Evolutionary conservation across 2,113 vertebrate genomes (phyloP), one percentile per base, ranked within the genome.

Genomic region (Aepyceros melampus): DNA sequence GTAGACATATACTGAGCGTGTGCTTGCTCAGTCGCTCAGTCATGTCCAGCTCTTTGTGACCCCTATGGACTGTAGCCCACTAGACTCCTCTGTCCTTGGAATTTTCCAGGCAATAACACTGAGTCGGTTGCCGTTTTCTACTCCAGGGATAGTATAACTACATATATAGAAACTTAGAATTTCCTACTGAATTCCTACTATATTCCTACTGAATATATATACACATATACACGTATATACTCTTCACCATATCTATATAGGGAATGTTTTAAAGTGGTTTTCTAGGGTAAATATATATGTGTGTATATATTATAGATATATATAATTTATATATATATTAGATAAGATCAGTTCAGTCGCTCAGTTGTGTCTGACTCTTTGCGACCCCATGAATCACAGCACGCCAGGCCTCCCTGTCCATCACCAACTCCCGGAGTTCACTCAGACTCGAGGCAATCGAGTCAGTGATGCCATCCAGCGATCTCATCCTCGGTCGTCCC

Each of bases 231-330:
- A 9, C 43, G 5, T 40, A 62, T 29, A 84, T 89, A 23, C 21
- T 81, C 96, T 91, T 93, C 56, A 93, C 94, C 27, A 88, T 55
- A 19, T 31, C 31, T 93, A 88, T 21, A 81, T 12, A 60, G 21
- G 29, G 27, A 85, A 15, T 87, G 15, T 81, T 96, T 91, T 91
- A 84, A 87, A 87, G 12, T 74, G 40, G 25, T 85, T 90, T 93
- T 82, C 45, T 82, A 91, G 40, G 12, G 1, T 21, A 62, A 71
- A 71, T 60, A 64, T 84, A 40, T 82, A 40, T 17, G 43, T 9
- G 9, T 78, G 29, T 62, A 31, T 62, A 85, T 4, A 31, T 67
- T 58, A 51, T 16, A 51, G 14, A 76, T 15, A 49, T 47, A 47
- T 49, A 49, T 49, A 49, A 49, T 51, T 51, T 51, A 16, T 25